Evolutionary conservation across 2,888 invertebrate genomes (phyloP).

Genomic region (Dolomedes plantarius): DNA sequence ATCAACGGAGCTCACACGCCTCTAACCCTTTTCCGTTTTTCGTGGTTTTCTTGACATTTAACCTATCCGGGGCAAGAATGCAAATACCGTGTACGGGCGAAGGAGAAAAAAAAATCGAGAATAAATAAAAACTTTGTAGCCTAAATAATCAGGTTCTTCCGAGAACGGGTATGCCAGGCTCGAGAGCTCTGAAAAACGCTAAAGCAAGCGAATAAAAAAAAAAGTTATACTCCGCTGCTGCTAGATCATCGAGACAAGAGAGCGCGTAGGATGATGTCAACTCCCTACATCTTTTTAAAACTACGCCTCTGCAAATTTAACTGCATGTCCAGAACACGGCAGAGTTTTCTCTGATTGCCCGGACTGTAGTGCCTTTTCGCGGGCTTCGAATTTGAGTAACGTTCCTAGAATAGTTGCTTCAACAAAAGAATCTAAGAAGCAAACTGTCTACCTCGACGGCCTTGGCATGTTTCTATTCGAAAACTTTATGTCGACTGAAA

Average conservation of each 20-base stretch:
- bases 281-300: conserved; percentile 39
- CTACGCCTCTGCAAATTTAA: conserved; percentile 49
- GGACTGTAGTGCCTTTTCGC: neutral
- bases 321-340: neutral
- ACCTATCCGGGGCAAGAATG: neutral
- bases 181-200: conserved; percentile 11
- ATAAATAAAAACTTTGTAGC: conserved; percentile 14
- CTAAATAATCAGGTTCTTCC: conserved; percentile 55
- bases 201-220: conserved; percentile 8
- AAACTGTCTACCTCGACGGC: conserved; percentile 6
- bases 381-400: neutral
- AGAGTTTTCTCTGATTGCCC: neutral
- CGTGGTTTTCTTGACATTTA: conserved; percentile 39
- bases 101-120: conserved; percentile 2
- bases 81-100: neutral
- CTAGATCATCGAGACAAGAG: conserved; percentile 34
- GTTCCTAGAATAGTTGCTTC: neutral
- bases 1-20: neutral
- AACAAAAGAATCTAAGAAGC: neutral
- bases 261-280: conserved; percentile 51
- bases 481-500: neutral
- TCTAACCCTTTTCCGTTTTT: neutral
- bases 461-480: conserved; percentile 38
- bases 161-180: neutral
- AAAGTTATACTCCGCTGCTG: conserved; percentile 30